Conservation (phyloP, 1,140 invertebrate species). For the Caenorhabditis elegans region DNA sequence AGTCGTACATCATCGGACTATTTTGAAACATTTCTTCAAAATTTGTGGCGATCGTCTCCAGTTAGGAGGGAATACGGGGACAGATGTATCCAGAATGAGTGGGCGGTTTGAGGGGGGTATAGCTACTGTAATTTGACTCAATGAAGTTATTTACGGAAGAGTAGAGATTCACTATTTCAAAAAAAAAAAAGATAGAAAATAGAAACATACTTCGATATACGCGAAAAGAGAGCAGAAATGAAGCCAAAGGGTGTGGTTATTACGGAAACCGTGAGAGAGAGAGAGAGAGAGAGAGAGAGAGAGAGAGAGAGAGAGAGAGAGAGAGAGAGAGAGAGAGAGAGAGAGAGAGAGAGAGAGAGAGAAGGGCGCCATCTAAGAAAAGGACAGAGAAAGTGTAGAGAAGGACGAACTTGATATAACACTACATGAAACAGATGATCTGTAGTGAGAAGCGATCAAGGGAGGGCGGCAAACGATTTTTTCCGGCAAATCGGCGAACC, state of each 20-base stretch:
- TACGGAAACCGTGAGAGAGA: not conserved
- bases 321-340: not conserved
- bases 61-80: not conserved
- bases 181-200: too few species aligned
- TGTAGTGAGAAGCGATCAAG: not conserved
- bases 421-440: slow-evolving; percentile 17
- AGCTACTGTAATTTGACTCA: slow-evolving; percentile 1
- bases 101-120: not conserved
- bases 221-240: not conserved
- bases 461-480: too few species aligned
- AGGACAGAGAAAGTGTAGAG: not conserved
- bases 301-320: not conserved
- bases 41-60: not conserved
- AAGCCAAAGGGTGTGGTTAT: slow-evolving; percentile 12
- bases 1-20: slow-evolving; percentile 42
- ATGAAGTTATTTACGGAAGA: not conserved
- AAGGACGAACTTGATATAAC: not conserved
- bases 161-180: not conserved
- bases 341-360: too few species aligned
- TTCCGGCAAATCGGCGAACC: too few species aligned
- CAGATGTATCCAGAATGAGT: slow-evolving; percentile 24
- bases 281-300: too few species aligned
- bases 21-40: slow-evolving; percentile 30
- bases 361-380: not conserved
- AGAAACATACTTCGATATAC: too few species aligned